A percentile compares a stretch with the other conserved stretches of the same genome.
phyloP scores from a whole-genome alignment of 2,113 vertebrate species.

The Parus major region DNA sequence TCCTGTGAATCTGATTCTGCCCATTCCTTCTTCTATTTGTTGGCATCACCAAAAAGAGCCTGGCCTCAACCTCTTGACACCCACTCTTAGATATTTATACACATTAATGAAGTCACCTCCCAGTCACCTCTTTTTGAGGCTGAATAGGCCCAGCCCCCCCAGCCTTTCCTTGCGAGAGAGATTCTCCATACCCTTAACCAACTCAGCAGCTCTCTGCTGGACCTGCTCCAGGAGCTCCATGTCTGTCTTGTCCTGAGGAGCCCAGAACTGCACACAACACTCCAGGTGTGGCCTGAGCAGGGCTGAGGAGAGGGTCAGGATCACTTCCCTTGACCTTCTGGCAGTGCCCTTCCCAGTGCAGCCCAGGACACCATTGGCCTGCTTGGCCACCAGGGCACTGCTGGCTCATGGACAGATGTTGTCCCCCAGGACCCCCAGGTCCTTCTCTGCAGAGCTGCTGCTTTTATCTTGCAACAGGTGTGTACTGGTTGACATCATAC shows the following conservation, averaged over 20 bases:
- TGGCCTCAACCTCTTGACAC: neutral
- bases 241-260: neutral
- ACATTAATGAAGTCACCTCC: too few relatives aligned
- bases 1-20: neutral
- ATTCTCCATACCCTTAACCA: neutral
- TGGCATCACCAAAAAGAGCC: neutral
- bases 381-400: neutral
- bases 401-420: neutral
- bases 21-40: neutral
- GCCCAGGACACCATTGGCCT: neutral
- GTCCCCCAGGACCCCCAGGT: neutral
- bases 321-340: fast-evolving
- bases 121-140: neutral
- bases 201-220: neutral
- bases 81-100: neutral
- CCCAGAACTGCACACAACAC: neutral
- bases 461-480: neutral
- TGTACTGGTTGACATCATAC: neutral
- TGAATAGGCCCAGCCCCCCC: fast-evolving
- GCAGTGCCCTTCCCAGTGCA: neutral
- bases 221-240: neutral
- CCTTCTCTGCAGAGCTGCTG: neutral
- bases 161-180: neutral
- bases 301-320: neutral
- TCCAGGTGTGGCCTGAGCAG: neutral